These are phyloP conservation scores for Leptosomus discolor DNA, from an alignment of 2,113 vertebrate species.

Conservation along the genomic window DNA sequence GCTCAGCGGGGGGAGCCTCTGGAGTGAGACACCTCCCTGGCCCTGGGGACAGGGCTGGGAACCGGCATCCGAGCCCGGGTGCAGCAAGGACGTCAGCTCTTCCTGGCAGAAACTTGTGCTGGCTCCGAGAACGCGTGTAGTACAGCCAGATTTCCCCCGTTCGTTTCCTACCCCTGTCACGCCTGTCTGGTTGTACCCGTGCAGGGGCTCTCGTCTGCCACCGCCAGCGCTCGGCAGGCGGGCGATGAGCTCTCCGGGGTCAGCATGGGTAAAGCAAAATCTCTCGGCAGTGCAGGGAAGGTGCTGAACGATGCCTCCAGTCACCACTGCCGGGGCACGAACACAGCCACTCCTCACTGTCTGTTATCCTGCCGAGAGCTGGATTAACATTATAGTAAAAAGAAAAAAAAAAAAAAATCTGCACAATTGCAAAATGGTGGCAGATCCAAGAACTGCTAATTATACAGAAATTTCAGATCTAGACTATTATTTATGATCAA, in stretches of 20 bases:
- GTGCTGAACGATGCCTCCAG: background rate
- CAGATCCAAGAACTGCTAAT: background rate
- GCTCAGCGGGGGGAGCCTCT: background rate
- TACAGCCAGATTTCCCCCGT: background rate
- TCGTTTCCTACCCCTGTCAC: background rate
- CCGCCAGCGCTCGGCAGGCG: rapidly evolving
- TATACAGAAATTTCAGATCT: constrained; percentile 7
- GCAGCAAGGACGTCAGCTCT: background rate
- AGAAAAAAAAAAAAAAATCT: background rate
- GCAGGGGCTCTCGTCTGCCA: background rate
- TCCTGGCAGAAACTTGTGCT: background rate
- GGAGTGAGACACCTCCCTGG: background rate
- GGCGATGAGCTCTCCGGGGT: background rate
- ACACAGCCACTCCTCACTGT: background rate
- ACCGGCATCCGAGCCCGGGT: rapidly evolving
- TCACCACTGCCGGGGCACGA: background rate
- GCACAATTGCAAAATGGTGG: background rate
- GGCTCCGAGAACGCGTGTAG: rapidly evolving
- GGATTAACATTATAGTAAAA: background rate
- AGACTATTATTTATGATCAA: constrained; percentile 46
- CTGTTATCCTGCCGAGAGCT: background rate
- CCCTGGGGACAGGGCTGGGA: rapidly evolving
- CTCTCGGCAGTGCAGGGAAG: background rate
- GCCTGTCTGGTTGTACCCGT: background rate
- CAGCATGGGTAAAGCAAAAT: background rate